These are phyloP conservation scores for Ptyas mucosa DNA, from an alignment of 2,113 vertebrate species.

Conservation along the genomic window DNA sequence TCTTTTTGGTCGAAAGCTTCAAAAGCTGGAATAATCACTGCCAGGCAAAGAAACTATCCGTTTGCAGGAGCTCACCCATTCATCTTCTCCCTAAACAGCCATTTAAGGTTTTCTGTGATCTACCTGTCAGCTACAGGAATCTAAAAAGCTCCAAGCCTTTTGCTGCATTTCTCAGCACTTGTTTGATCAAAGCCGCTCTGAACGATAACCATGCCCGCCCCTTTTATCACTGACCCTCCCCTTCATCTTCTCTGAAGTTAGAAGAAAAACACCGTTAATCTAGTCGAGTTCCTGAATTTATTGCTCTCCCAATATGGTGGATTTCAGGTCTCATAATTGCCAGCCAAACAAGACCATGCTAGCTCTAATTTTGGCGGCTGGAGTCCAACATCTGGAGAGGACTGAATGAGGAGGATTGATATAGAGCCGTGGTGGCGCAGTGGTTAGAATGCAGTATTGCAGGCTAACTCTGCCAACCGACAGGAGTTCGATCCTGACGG, in stretches of 20 bases:
- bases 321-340: not conserved
- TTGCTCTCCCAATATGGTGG: not conserved
- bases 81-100: slow-evolving; percentile 75
- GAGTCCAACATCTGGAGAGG: not conserved
- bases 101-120: slow-evolving; percentile 75
- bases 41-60: slow-evolving; percentile 44
- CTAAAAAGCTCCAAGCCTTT: slow-evolving; percentile 71
- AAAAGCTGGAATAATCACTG: slow-evolving; percentile 48
- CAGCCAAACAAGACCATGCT: not conserved
- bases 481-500: not conserved
- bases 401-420: not conserved
- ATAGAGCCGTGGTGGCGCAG: not conserved
- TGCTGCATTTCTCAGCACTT: slow-evolving; percentile 67
- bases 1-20: slow-evolving; percentile 24
- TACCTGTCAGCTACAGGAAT: slow-evolving; percentile 74
- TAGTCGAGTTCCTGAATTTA: slow-evolving; percentile 29
- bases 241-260: slow-evolving; percentile 71
- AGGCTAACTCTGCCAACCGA: not conserved
- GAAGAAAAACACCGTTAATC: slow-evolving; percentile 70
- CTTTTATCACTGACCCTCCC: slow-evolving; percentile 3
- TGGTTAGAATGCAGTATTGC: not conserved
- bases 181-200: slow-evolving; percentile 73
- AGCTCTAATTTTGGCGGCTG: not conserved
- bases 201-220: slow-evolving; percentile 66
- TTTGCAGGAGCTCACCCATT: slow-evolving; percentile 66